A percentile compares a stretch with the other conserved stretches of the same genome.
phyloP scores from a whole-genome alignment of 2,113 vertebrate species.

The Myotis davidii region DNA sequence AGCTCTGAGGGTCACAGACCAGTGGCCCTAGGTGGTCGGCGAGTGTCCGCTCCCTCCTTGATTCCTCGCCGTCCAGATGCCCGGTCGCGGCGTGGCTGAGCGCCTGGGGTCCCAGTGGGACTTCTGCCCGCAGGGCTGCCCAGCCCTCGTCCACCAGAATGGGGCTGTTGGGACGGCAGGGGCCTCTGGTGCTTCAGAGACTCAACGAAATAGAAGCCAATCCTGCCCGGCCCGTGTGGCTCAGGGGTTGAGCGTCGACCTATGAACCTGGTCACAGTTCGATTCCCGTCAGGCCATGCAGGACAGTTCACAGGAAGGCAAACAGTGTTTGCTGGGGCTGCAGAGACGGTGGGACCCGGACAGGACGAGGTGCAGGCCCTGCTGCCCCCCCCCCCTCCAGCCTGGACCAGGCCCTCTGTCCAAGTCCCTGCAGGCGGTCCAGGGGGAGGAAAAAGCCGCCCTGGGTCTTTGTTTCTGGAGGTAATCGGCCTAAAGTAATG shows the following conservation, averaged over 20 bases:
- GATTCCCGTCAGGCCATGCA: too few species aligned
- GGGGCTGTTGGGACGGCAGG: too few species aligned
- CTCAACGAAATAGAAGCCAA: neutral
- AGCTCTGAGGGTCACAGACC: neutral
- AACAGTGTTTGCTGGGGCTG: too few species aligned
- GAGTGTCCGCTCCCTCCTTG: rapidly evolving
- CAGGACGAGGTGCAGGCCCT: too few species aligned
- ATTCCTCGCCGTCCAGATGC: neutral
- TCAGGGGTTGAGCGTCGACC: too few species aligned
- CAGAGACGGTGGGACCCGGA: too few species aligned
- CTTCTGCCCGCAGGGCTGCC: neutral
- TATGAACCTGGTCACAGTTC: too few species aligned
- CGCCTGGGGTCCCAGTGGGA: neutral
- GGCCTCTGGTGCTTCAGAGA: neutral
- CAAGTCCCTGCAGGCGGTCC: neutral
- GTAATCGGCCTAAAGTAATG: neutral
- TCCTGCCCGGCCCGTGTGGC: neutral
- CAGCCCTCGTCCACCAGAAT: neutral
- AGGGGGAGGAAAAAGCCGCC: neutral
- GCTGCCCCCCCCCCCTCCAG: too few species aligned
- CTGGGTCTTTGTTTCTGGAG: neutral
- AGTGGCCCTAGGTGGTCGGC: too few species aligned
- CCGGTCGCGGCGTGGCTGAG: rapidly evolving
- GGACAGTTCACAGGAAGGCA: too few species aligned
- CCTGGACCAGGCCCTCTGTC: neutral